These are phyloP conservation scores for Erythrolamprus reginae DNA, from an alignment of 2,113 vertebrate species.

Conservation along the genomic window DNA sequence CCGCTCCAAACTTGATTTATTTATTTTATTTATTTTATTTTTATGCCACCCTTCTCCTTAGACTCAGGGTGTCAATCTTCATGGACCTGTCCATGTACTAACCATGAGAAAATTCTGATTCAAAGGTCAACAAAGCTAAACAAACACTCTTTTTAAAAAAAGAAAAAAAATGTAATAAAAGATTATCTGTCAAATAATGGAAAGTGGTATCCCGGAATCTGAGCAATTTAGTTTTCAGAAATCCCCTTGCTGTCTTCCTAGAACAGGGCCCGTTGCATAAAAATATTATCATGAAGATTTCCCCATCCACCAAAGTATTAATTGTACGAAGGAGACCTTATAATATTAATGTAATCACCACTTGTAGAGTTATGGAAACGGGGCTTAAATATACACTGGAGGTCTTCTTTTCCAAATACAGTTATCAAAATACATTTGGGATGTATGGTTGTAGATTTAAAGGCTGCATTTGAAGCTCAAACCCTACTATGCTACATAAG, in stretches of 20 bases:
- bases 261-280: not conserved
- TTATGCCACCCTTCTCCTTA: too few relatives aligned
- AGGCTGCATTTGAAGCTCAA: not conserved
- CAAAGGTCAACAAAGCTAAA: not conserved
- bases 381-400: not conserved
- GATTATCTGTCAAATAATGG: not conserved
- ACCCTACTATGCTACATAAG: not conserved
- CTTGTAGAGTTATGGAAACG: not conserved
- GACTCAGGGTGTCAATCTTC: too few relatives aligned
- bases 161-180: not conserved
- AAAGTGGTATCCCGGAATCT: not conserved
- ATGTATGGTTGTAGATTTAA: not conserved
- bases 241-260: not conserved
- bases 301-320: not conserved
- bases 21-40: too few relatives aligned
- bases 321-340: not conserved
- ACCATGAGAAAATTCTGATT: not conserved
- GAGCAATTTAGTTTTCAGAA: not conserved
- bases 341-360: not conserved
- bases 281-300: not conserved
- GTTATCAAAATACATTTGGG: not conserved
- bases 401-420: not conserved
- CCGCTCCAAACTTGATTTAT: too few relatives aligned
- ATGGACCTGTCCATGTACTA: not conserved
- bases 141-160: not conserved